Evolutionary conservation across 2,113 vertebrate species (phyloP).

Genomic region (Otus sunia): DNA sequence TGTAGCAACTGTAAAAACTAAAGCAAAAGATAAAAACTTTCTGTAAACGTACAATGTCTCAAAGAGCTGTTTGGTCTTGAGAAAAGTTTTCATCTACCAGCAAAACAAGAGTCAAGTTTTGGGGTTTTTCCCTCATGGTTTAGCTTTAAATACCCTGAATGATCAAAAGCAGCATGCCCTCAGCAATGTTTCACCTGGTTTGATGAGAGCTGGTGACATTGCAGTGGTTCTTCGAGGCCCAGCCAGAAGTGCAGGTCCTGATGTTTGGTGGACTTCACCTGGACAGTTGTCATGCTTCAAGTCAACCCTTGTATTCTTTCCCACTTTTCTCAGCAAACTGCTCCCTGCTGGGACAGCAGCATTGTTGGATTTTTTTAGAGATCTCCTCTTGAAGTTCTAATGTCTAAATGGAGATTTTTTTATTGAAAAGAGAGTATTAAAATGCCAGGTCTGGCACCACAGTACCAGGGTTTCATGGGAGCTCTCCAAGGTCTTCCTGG

Average conservation of each 20-base stretch:
- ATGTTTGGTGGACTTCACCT: not conserved
- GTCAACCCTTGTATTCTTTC: not conserved
- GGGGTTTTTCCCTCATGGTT: fast-evolving
- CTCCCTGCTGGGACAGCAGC: not conserved
- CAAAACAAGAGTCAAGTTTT: not conserved
- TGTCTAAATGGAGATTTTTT: not conserved
- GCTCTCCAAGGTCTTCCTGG: not conserved
- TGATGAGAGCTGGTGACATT: not conserved
- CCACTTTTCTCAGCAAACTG: not conserved
- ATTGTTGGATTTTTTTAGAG: not conserved
- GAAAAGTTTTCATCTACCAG: not conserved
- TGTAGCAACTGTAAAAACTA: not conserved
- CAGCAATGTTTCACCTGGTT: not conserved
- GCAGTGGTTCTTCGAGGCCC: not conserved
- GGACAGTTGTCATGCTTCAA: not conserved
- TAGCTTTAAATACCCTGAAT: not conserved
- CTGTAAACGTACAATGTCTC: not conserved
- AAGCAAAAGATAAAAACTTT: not conserved
- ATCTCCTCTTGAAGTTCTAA: not conserved
- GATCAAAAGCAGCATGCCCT: not conserved
- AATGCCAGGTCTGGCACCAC: fast-evolving
- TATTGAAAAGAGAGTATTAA: not conserved
- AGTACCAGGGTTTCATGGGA: not conserved
- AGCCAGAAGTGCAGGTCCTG: not conserved
- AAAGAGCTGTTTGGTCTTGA: not conserved